Evolutionary conservation across 2,113 vertebrate genomes (phyloP), one percentile per base, ranked within the genome.

Genomic region (Heterocephalus glaber): DNA sequence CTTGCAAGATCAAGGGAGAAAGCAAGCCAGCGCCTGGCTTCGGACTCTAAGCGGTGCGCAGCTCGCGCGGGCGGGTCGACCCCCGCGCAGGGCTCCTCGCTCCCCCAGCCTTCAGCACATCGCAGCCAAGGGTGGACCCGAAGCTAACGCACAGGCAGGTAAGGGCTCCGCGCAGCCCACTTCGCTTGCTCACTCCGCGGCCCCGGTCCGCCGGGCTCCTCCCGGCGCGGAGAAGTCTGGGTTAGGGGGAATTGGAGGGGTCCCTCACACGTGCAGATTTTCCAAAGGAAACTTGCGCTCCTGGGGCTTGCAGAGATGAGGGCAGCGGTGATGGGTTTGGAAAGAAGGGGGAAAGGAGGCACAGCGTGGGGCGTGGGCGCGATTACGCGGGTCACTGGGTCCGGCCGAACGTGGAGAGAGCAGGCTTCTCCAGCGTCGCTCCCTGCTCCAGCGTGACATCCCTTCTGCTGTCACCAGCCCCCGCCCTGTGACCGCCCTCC

Each of bases 1-100:
- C 85, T 85, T 54, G 89, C 97, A 98, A 98, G 98, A 98, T 98
- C 95, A 97, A 97, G 98, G 97, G 97, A 98, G 98, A 97, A 87
- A 92, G 96, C 87, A 93, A 98, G 96, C 97, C 84, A 76, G 98
- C 92, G 0, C 84, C 96, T 70, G 96, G 88, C 94, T 38, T 76
- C 3, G 95, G 97, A 98, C 96, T 86, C 97, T 97, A 95, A 98
- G 70, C 96, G 1, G 86, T 24, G 54, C 47, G 58, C 97, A 86
- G 96, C 95, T 89, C 2, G 52, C 82, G 84, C 6, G 93, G 80
- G 90, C 92, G 14, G 1, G 44, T 85, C 28, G 35, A 97, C 92
- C 95, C 80, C 96, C 49, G 88, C 86, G 49, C 61, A 95, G 84
- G 58, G 82, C 96, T 92, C 89, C 70, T 5, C 38, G 65, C 68